phyloP scores from a whole-genome alignment of 2,888 invertebrate genomes.

The Caenorhabditis becei region DNA sequence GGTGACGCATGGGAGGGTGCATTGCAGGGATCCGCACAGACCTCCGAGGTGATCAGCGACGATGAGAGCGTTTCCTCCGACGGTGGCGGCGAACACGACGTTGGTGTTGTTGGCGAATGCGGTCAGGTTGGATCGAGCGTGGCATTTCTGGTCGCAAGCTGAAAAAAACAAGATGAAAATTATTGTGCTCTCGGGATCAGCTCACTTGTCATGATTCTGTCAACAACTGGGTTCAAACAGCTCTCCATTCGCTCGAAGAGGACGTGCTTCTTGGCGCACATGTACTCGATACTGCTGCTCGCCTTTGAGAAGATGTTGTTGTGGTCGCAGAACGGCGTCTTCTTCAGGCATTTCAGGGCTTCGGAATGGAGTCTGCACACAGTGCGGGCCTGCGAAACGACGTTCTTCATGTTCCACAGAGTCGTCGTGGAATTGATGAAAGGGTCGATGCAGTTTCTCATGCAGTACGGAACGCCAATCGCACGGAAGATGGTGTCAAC shows the following conservation, averaged over 20 bases:
- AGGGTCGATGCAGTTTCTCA: conserved; percentile 67
- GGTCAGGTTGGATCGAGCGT: conserved; percentile 58
- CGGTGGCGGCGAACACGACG: conserved; percentile 61
- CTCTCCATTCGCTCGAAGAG: conserved; percentile 59
- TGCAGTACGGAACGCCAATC: conserved; percentile 64
- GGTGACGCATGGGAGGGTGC: conserved; percentile 65
- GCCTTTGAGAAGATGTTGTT: conserved; percentile 58
- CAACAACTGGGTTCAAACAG: conserved; percentile 56
- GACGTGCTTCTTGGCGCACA: conserved; percentile 61
- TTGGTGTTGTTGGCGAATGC: conserved; percentile 55
- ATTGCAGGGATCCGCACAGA: conserved; percentile 64
- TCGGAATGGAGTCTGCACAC: conserved; percentile 63
- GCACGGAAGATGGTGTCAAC: conserved; percentile 68
- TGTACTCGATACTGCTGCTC: conserved; percentile 60
- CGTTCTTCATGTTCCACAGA: conserved; percentile 65
- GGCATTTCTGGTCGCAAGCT: conserved; percentile 65
- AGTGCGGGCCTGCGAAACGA: conserved; percentile 53
- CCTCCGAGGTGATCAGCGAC: conserved; percentile 62
- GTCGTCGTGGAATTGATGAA: conserved; percentile 63
- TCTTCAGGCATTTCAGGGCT: conserved; percentile 56
- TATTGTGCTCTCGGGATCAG: background rate
- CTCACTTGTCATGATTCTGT: conserved; percentile 52
- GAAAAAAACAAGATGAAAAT: too few relatives aligned
- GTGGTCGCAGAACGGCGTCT: conserved; percentile 61
- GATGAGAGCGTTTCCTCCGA: conserved; percentile 67